Evolutionary conservation across 2,888 invertebrate genomes (phyloP).

Genomic region (Myopa testacea): DNA sequence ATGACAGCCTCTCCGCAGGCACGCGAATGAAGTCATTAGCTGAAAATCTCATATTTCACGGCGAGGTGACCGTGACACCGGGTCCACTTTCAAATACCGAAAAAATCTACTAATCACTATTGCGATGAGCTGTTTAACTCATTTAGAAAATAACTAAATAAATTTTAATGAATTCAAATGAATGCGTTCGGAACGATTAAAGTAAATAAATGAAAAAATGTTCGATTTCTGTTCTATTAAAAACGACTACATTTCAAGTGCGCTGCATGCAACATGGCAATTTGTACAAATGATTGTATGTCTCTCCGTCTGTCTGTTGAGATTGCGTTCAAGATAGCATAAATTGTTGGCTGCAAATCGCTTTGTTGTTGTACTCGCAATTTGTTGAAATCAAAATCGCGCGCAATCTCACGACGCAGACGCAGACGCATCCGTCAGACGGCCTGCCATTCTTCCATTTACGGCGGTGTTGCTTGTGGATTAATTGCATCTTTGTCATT

Average conservation of each 20-base stretch:
- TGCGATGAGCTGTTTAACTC: background rate
- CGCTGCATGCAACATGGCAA: conserved; percentile 16
- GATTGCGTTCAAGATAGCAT: conserved; percentile 32
- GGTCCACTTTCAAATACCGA: background rate
- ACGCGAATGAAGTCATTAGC: conserved; percentile 39
- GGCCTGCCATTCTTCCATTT: conserved; percentile 44
- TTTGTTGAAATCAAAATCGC: conserved; percentile 29
- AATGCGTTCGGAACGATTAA: background rate
- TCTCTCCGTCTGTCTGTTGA: conserved; percentile 17
- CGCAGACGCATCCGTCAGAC: conserved; percentile 25
- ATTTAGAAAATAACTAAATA: background rate
- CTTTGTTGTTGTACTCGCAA: conserved; percentile 3
- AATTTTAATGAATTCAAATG: background rate
- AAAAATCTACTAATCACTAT: background rate
- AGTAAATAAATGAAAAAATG: background rate
- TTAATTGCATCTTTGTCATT: conserved; percentile 51
- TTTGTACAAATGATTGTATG: conserved; percentile 30
- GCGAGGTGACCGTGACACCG: conserved; percentile 1
- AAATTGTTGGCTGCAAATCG: conserved; percentile 17
- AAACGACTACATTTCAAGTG: conserved; percentile 19
- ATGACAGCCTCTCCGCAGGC: background rate
- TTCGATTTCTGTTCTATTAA: background rate
- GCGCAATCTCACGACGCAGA: conserved; percentile 2
- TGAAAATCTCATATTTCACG: conserved; percentile 25
- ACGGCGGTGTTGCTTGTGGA: conserved; percentile 51